phyloP scores from a whole-genome alignment of 2,888 invertebrate genomes.

The Nephrotoma guestfalica region DNA sequence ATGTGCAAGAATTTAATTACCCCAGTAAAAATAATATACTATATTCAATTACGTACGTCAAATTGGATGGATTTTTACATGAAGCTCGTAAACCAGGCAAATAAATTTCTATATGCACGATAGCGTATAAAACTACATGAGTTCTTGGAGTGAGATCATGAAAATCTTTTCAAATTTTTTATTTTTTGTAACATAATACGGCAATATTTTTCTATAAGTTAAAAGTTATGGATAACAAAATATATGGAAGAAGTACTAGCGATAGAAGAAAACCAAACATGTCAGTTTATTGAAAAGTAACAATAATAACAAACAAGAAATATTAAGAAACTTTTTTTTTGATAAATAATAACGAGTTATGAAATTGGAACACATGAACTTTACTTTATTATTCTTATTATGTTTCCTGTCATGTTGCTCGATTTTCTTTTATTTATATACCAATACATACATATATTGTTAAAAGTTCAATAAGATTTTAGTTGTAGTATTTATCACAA shows the following conservation, averaged over 20 bases:
- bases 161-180: neutral
- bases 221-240: neutral
- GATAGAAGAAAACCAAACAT: neutral
- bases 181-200: neutral
- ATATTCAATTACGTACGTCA: neutral
- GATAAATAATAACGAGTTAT: neutral
- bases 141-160: neutral
- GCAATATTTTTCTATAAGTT: neutral
- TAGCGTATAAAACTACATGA: neutral
- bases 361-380: neutral
- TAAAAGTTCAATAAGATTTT: neutral
- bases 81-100: neutral
- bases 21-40: neutral
- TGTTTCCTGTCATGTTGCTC: neutral
- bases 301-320: neutral
- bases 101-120: neutral
- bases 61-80: neutral
- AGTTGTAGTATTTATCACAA: neutral
- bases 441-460: neutral
- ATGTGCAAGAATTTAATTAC: neutral
- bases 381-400: neutral
- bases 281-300: neutral
- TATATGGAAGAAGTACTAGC: neutral
- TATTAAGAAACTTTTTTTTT: neutral
- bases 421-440: neutral